Evolutionary conservation across 2,797 vertebrate species (phyloP), one percentile per base, ranked within the genome.

Genomic region (Neosilurus mollespiculum): DNA sequence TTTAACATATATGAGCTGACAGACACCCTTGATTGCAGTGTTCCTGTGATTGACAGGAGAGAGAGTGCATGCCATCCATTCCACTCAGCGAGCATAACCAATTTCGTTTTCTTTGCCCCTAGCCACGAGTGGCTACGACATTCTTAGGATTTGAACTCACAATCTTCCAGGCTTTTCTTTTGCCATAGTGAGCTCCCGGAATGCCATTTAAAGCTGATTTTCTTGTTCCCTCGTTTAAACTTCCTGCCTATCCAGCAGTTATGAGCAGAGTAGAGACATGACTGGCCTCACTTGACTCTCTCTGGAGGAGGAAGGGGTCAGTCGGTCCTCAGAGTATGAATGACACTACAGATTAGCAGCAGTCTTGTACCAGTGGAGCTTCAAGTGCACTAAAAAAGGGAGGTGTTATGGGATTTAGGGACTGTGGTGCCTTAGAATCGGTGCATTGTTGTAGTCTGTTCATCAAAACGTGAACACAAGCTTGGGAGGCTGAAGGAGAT

Each of bases 401-500:
- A 61, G 86, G 84, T 87, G 89, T 83, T 85, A 81, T 80, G 49
- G 89, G 90, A 93, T 94, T 92, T 91, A 72, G 78, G 72, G 82
- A 70, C 82, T 24, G 15, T 80, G 84, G 86, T 34, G 80, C 87
- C 80, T 88, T 67, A 93, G 91, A 94, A 92, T 91, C 49, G 12
- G 72, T 26, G 89, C 87, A 88, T 94, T 93, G 90, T 93, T 92
- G 88, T 11, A 53, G 86, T 80, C 71, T 85, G 88, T 87, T 92
- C 89, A 90, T 93, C 90, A 92, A 92, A 92, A 92, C 83, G 30
- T 89, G 87, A 89, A 79, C 89, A 84, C 83, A 86, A 81, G 80
- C 81, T 87, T 87, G 86, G 83, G 86, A 90, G 79, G 37, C 71
- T 78, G 85, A 83, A 73, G 64, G 87, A 84, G 84, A 81, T 59